Evolutionary conservation across 2,797 vertebrate genomes (phyloP).

Genomic region (Anguilla marmorata): DNA sequence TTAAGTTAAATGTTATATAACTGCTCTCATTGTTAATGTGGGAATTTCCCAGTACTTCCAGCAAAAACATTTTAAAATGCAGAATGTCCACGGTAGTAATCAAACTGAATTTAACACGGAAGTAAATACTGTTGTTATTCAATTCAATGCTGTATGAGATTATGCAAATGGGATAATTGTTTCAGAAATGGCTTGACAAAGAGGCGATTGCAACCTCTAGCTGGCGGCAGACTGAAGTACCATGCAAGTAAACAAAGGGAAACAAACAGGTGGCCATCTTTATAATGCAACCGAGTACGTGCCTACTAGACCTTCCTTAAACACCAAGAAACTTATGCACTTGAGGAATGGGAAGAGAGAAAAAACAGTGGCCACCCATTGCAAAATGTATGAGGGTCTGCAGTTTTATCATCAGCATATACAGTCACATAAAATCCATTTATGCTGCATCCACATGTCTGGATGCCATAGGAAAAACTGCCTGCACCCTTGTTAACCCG

Average conservation of each 20-base stretch:
- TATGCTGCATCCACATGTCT: neutral
- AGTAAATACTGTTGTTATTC: too few species aligned
- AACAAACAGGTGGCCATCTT: neutral
- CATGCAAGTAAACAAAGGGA: neutral
- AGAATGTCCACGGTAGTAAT: too few species aligned
- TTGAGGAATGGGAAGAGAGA: neutral
- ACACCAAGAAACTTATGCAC: neutral
- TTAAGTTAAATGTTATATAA: too few species aligned
- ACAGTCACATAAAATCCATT: neutral
- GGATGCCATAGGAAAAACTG: neutral
- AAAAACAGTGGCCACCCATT: neutral
- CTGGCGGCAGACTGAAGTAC: neutral
- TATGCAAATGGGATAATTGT: too few species aligned
- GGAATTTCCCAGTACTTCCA: too few species aligned
- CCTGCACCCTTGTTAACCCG: too few species aligned
- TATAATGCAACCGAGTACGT: neutral
- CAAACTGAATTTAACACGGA: too few species aligned
- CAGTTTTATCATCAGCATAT: neutral
- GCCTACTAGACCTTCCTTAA: neutral
- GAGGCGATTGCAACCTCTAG: neutral
- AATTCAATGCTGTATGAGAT: too few species aligned
- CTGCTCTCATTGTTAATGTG: too few species aligned
- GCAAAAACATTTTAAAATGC: too few species aligned
- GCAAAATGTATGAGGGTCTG: neutral
- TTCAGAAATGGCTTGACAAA: too few species aligned